Conservation (phyloP, 1,140 invertebrate species). For the Euschistus heros region DNA sequence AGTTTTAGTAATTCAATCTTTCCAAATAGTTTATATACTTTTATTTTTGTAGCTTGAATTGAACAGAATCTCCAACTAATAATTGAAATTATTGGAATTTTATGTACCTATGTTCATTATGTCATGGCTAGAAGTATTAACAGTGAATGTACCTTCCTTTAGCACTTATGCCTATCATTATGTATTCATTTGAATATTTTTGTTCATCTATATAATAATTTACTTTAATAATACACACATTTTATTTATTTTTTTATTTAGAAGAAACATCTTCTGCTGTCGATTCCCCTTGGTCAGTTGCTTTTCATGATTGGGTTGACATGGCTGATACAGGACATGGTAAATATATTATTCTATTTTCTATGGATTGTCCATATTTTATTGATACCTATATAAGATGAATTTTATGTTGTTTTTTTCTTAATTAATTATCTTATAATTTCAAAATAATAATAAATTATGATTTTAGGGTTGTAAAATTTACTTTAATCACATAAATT, state of each 20-base stretch:
- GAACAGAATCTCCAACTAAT: no score
- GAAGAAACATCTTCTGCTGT: slow-evolving; percentile 53
- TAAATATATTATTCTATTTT: slow-evolving; percentile 4
- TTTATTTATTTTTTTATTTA: slow-evolving; percentile 33
- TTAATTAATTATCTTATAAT: neutral
- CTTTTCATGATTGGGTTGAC: slow-evolving; percentile 69
- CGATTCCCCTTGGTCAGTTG: slow-evolving; percentile 57
- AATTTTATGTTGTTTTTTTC: neutral
- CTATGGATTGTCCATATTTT: neutral
- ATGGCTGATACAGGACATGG: slow-evolving; percentile 39
- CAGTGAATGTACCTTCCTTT: no score
- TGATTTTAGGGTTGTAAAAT: neutral
- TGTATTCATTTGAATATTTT: neutral
- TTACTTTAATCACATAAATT: no score
- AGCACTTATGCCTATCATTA: neutral
- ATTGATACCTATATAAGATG: neutral
- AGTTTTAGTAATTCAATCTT: no score
- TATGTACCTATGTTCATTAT: no score
- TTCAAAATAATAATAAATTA: neutral
- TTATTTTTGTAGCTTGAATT: no score
- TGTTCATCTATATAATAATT: no score
- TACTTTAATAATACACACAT: no score
- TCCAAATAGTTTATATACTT: no score
- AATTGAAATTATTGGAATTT: no score
- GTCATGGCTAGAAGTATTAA: no score